Evolutionary conservation across 2,888 invertebrate species (phyloP).

Genomic region (Lochmaea crataegi): DNA sequence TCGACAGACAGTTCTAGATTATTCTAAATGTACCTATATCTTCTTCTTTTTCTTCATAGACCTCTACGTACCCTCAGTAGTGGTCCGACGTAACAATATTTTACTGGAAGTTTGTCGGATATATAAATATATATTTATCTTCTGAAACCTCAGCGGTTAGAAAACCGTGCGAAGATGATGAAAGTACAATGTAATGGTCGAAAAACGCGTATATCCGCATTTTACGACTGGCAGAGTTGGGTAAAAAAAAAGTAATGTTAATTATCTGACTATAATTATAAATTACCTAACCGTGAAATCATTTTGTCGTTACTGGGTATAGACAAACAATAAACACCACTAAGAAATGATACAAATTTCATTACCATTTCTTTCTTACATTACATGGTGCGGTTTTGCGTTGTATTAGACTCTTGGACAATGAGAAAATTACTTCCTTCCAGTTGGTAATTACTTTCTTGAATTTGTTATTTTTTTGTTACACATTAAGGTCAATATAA

Average conservation of each 20-base stretch:
- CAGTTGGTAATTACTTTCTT: constrained; percentile 20
- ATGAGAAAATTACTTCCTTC: constrained; percentile 27
- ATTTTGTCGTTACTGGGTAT: constrained; percentile 3
- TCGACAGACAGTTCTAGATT: no score
- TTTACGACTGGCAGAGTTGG: background rate
- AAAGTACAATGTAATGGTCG: background rate
- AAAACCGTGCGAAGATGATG: background rate
- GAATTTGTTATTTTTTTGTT: constrained; percentile 13
- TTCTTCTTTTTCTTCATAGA: no score
- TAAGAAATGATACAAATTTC: constrained; percentile 22
- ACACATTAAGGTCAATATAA: constrained; percentile 9
- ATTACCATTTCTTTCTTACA: constrained; percentile 11
- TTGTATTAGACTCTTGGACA: constrained; percentile 5
- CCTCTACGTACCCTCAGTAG: no score
- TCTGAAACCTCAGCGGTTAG: background rate
- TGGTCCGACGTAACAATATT: no score
- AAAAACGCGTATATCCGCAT: constrained; percentile 14
- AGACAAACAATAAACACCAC: constrained; percentile 10
- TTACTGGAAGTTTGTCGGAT: no score
- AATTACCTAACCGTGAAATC: constrained; percentile 15
- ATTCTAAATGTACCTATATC: no score
- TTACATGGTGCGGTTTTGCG: constrained; percentile 18
- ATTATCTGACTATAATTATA: constrained; percentile 11
- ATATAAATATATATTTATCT: no score
- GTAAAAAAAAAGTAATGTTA: constrained; percentile 2